Evolutionary conservation across 2,113 vertebrate species (phyloP).

Genomic region (Neodontobutis hainanensis): DNA sequence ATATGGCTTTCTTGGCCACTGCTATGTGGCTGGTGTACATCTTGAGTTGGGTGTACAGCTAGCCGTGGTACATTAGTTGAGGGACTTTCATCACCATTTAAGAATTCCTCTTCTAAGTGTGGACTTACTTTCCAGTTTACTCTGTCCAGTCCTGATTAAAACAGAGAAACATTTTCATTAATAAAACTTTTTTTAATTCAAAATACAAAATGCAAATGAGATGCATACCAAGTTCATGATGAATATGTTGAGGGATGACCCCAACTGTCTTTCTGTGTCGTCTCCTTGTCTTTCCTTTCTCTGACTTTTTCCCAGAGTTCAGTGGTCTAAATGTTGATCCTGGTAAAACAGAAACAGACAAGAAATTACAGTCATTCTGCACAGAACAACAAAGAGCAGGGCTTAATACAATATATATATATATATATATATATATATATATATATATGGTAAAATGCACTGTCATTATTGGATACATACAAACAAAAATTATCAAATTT

Average conservation of each 20-base stretch:
- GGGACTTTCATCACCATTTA: constrained; percentile 79
- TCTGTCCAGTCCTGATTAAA: constrained; percentile 74
- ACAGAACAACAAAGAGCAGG: background rate
- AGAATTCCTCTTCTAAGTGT: constrained; percentile 55
- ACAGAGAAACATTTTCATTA: constrained; percentile 11
- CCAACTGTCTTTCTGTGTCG: constrained; percentile 81
- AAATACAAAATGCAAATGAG: background rate
- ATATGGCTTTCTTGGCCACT: constrained; percentile 74
- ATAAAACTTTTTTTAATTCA: background rate
- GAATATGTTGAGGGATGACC: constrained; percentile 90
- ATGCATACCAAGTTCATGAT: constrained; percentile 89
- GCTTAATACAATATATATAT: background rate
- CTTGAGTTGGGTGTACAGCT: constrained; percentile 52
- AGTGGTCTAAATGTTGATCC: constrained; percentile 80
- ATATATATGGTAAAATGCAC: too few species aligned
- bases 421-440: background rate
- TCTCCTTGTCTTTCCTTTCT: constrained; percentile 74
- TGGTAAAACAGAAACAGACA: constrained; percentile 26
- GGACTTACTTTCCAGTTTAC: constrained; percentile 51
- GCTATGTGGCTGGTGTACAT: constrained; percentile 53
- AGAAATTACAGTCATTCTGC: background rate
- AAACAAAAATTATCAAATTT: background rate
- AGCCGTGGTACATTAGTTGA: constrained; percentile 74
- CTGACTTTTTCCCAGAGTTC: constrained; percentile 70
- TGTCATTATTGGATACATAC: too few species aligned